A percentile compares a stretch with the other conserved stretches of the same genome.
Evolutionary conservation across 2,888 invertebrate genomes (phyloP).

Genomic region (Syritta pipiens): DNA sequence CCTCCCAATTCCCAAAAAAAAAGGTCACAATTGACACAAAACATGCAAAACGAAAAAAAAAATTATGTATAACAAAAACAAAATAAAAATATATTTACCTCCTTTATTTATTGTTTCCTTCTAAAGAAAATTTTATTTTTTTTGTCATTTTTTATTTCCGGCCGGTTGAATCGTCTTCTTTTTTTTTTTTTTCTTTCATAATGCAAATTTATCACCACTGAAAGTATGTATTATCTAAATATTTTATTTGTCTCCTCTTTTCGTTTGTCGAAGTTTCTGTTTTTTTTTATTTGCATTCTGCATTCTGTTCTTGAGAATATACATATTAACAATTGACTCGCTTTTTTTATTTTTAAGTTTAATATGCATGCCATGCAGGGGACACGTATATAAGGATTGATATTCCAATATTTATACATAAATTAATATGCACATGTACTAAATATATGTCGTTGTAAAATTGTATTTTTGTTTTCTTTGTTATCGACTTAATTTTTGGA

Average conservation of each 20-base stretch:
- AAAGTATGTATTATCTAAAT: conserved; percentile 46
- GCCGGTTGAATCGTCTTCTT: neutral
- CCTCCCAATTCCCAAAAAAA: no score
- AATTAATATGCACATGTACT: conserved; percentile 22
- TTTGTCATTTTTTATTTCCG: neutral
- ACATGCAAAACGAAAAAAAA: no score
- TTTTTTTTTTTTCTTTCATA: conserved; percentile 4
- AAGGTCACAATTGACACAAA: no score
- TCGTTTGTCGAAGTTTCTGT: neutral
- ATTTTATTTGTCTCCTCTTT: conserved; percentile 5
- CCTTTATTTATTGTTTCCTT: neutral
- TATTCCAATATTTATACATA: conserved; percentile 34
- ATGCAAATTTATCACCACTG: conserved; percentile 46
- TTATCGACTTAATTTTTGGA: conserved; percentile 52
- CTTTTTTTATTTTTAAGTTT: conserved; percentile 51
- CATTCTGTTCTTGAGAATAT: conserved; percentile 25
- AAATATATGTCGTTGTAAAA: conserved; percentile 51
- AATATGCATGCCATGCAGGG: conserved; percentile 30
- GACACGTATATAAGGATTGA: conserved; percentile 9
- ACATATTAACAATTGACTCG: conserved; percentile 50
- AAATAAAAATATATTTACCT: neutral
- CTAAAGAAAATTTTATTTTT: neutral
- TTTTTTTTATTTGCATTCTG: neutral
- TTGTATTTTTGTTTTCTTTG: conserved; percentile 17
- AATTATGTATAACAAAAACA: no score